Percentiles rank a stretch among this genome's conserved stretches.
Evolutionary conservation across 2,113 vertebrate species (phyloP).

Genomic region (Amphiprion ocellaris): DNA sequence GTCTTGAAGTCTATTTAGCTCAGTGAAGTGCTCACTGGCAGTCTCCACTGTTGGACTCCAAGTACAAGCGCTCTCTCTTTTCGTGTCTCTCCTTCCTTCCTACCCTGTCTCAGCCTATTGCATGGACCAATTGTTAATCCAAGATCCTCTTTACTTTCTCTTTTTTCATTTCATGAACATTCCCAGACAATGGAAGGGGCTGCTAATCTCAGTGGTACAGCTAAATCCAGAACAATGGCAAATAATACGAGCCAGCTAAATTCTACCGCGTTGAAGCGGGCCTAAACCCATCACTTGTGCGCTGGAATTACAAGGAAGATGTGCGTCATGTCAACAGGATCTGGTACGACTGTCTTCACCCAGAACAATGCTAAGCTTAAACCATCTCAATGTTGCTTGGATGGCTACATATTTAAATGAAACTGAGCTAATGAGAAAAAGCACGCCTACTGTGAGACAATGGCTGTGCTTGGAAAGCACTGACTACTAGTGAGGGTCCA

Average conservation of each 20-base stretch:
- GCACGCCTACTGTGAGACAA: constrained; percentile 73
- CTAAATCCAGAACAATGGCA: constrained; percentile 86
- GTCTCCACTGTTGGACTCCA: constrained; percentile 59
- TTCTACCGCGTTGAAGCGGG: constrained; percentile 78
- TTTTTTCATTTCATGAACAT: constrained; percentile 88
- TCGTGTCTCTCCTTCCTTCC: constrained; percentile 40
- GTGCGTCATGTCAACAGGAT: constrained; percentile 82
- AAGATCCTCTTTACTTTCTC: constrained; percentile 85
- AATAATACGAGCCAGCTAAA: constrained; percentile 83
- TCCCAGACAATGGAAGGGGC: constrained; percentile 82
- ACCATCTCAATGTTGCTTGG: constrained; percentile 69
- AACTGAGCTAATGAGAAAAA: constrained; percentile 78
- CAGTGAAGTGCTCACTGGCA: constrained; percentile 74
- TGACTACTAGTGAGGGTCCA: constrained; percentile 24
- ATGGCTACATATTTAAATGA: constrained; percentile 74
- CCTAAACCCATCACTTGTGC: constrained; percentile 84
- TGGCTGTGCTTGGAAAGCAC: constrained; percentile 73
- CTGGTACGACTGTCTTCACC: constrained; percentile 75
- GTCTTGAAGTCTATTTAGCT: constrained; percentile 78
- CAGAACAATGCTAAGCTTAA: constrained; percentile 83
- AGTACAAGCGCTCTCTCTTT: constrained; percentile 44
- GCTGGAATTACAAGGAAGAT: constrained; percentile 84
- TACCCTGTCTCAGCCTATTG: constrained; percentile 66
- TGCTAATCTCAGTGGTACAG: constrained; percentile 86
- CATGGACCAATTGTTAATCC: constrained; percentile 83